Percentiles rank a stretch among this genome's conserved stretches.
phyloP scores from a whole-genome alignment of 2,113 vertebrate genomes.

The Gambusia holbrooki region DNA sequence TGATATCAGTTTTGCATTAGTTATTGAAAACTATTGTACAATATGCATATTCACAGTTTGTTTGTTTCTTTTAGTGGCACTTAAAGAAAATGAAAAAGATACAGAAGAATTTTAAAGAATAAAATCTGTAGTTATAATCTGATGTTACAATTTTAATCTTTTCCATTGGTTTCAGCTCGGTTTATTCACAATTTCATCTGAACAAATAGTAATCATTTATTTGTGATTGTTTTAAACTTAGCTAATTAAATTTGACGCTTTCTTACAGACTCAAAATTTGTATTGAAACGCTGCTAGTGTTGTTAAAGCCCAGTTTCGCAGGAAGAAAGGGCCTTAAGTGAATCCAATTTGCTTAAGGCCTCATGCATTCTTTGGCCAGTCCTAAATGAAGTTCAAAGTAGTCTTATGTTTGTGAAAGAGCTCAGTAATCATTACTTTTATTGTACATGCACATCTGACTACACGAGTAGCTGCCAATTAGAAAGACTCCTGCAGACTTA shows the following conservation, averaged over 20 bases:
- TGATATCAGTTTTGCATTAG: background rate
- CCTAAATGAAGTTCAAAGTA: background rate
- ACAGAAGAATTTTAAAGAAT: too few relatives aligned
- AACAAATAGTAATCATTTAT: too few relatives aligned
- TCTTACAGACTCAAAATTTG: too few relatives aligned
- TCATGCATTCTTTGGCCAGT: background rate
- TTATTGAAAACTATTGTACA: background rate
- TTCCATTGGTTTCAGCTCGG: too few relatives aligned
- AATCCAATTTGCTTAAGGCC: background rate
- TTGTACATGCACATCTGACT: constrained; percentile 4
- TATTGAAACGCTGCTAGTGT: background rate
- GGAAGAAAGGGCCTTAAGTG: background rate
- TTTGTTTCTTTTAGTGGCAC: too few relatives aligned
- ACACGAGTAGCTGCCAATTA: constrained; percentile 1
- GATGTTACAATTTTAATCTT: too few relatives aligned
- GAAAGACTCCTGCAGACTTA: background rate
- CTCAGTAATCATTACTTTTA: background rate
- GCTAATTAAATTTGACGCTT: too few relatives aligned
- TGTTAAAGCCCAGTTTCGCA: background rate
- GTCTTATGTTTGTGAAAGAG: background rate
- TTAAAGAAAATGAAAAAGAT: too few relatives aligned
- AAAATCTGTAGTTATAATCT: too few relatives aligned
- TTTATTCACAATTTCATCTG: too few relatives aligned
- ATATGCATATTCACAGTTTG: background rate
- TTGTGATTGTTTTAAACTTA: too few relatives aligned